Evolutionary conservation across 2,888 invertebrate species (phyloP).

Genomic region (Pimpla rufipes): DNA sequence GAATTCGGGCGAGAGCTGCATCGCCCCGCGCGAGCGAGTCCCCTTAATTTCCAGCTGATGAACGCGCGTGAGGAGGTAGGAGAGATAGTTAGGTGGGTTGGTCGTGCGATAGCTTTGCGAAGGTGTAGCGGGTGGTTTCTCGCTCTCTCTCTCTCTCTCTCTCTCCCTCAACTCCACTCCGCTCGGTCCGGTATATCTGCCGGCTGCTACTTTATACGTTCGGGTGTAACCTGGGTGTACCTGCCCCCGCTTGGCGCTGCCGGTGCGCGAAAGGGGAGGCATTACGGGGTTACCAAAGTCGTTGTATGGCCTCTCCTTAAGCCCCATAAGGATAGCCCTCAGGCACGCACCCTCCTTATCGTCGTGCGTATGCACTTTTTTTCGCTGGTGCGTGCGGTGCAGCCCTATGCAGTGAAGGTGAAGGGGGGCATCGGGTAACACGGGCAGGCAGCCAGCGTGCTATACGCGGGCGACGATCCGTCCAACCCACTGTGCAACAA

Average conservation of each 20-base stretch:
- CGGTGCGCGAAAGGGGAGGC: constrained; percentile 66
- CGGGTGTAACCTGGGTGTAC: constrained; percentile 54
- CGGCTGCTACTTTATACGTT: constrained; percentile 53
- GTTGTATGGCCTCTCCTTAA: constrained; percentile 85
- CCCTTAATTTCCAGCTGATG: constrained; percentile 39
- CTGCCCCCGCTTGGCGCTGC: constrained; percentile 60
- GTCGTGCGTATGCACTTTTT: constrained; percentile 83
- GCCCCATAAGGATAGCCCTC: constrained; percentile 79
- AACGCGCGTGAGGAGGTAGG: constrained; percentile 51
- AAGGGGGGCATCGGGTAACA: constrained; percentile 85
- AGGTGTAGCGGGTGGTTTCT: constrained; percentile 5
- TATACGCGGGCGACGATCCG: constrained; percentile 65
- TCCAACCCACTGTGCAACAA: constrained; percentile 50
- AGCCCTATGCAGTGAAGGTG: constrained; percentile 84
- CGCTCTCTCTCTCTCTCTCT: neutral
- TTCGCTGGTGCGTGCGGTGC: constrained; percentile 68
- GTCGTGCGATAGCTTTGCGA: constrained; percentile 9
- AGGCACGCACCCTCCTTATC: constrained; percentile 71
- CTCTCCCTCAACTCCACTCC: neutral
- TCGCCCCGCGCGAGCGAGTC: neutral
- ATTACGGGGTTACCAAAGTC: constrained; percentile 83
- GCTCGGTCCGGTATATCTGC: neutral
- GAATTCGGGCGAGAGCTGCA: neutral
- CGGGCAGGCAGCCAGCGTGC: constrained; percentile 80
- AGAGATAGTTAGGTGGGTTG: constrained; percentile 18